Base-by-base conservation (phyloP, 1,140 invertebrate species). In the Ceratina japonica region DNA sequence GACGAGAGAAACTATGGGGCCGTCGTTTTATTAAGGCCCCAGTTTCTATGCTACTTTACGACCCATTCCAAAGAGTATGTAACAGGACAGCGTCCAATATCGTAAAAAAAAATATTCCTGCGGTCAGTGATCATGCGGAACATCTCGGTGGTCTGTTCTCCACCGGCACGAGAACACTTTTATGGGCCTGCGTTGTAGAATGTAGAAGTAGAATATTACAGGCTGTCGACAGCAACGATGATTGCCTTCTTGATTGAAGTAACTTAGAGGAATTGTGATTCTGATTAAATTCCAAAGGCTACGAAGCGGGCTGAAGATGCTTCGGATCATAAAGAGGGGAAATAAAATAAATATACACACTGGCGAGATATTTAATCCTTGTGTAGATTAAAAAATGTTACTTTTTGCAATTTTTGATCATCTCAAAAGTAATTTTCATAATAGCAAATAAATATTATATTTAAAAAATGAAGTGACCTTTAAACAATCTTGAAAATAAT, bases 1-100 rank as follows among this genome's bases (percentile, higher is more conserved):
- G 37, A 44, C 74, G 74, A 52, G 79, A 72, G 72, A 85, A 82
- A 82, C 66, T 71, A 75, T 73, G 31, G 66, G 59, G 8, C 49
- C 20, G 66, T 56, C 72, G 44, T 79, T 86, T 85, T 85, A 86
- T 85, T 86, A 86, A 85, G 75, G 68, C 66, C 69, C 31, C 61
- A 27, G 44, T 74, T 64, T 80, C 78, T 62, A 83, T 64, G 69
- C 72, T 68, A 68, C 52, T 85, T 85, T 85, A 79, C 75, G 31
- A 22, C n/a, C 56, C 52, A 75, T 70, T 71, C 58, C 58, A 27
- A 44, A 22, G 24, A 75, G 52, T 68, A 58, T 44, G 65, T 84
- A 80, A 79, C 63, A 31, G 61, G 58, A 61, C 66, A 66, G 52
- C 51, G 49, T 85, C 58, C 68, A 75, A 82, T 84, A 75, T 76